Percentiles rank a stretch among this genome's conserved stretches.
Conservation (phyloP, 2,797 vertebrate species). For the Dermochelys coriacea region DNA sequence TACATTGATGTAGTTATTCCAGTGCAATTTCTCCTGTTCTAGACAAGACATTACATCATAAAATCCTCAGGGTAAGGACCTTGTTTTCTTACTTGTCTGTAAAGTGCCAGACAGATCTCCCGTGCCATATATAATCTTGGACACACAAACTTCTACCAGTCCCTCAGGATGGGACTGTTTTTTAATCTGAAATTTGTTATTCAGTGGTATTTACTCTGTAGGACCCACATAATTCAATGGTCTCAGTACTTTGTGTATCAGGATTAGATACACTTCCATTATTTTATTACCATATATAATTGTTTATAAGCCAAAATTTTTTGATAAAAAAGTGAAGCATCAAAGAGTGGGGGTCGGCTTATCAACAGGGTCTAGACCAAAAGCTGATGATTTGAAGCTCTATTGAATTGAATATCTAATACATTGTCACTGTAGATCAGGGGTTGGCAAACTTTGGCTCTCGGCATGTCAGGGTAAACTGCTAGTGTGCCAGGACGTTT, state of each 20-base stretch:
- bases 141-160: neutral
- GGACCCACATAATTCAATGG: neutral
- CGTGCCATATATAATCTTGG: neutral
- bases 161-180: neutral
- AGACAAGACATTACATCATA: neutral
- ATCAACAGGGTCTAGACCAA: too few species aligned
- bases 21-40: neutral
- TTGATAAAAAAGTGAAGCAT: too few species aligned
- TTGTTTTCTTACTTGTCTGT: neutral
- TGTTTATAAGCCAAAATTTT: too few species aligned
- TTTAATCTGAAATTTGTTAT: neutral
- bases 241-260: neutral
- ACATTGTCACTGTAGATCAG: too few species aligned
- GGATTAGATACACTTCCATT: neutral
- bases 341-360: too few species aligned
- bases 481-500: too few species aligned
- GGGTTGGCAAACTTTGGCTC: too few species aligned
- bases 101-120: neutral
- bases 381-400: too few species aligned
- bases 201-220: neutral
- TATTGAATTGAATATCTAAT: too few species aligned
- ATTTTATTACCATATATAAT: neutral
- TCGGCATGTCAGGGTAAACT: too few species aligned
- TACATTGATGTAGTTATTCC: too few species aligned
- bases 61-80: accelerated